Conservation (phyloP, 2,113 vertebrate genomes). For the Cynopterus brachyotis region DNA sequence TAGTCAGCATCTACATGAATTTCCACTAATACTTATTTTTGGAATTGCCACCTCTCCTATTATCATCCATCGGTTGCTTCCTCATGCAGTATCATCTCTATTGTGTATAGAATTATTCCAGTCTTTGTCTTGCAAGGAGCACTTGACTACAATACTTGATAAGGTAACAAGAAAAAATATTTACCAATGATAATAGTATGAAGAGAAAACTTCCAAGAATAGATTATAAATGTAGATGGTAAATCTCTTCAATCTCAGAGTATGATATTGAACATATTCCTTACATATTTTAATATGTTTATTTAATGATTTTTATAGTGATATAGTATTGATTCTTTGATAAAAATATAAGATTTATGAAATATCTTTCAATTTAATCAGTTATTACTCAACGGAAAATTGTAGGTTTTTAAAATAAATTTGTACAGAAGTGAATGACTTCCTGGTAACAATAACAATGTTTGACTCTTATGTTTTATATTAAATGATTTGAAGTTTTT, state of each 20-base stretch:
- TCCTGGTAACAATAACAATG: not conserved
- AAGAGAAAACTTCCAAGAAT: not conserved
- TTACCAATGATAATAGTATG: not conserved
- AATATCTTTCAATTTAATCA: not conserved
- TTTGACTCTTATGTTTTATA: constrained; percentile 23
- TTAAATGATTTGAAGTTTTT: constrained; percentile 48
- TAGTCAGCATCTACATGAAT: constrained; percentile 91
- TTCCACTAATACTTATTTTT: constrained; percentile 94
- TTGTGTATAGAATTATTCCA: constrained; percentile 97
- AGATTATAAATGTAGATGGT: not conserved
- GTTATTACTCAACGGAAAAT: constrained; percentile 24
- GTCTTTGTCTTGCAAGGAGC: constrained; percentile 94
- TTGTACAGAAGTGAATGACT: constrained; percentile 8
- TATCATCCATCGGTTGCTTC: constrained; percentile 93
- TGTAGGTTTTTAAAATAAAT: constrained; percentile 1
- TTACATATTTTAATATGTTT: constrained; percentile 21
- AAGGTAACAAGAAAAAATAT: constrained; percentile 87
- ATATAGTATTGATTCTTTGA: not conserved
- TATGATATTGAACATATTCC: not conserved
- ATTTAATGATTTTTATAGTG: constrained; percentile 1
- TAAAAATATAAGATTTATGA: constrained; percentile 45
- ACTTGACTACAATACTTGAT: constrained; percentile 93
- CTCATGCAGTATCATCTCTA: constrained; percentile 94
- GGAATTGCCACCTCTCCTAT: constrained; percentile 96
- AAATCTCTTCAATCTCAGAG: not conserved